Conservation (phyloP, 2,797 vertebrate species). For the Falco rusticolus region DNA sequence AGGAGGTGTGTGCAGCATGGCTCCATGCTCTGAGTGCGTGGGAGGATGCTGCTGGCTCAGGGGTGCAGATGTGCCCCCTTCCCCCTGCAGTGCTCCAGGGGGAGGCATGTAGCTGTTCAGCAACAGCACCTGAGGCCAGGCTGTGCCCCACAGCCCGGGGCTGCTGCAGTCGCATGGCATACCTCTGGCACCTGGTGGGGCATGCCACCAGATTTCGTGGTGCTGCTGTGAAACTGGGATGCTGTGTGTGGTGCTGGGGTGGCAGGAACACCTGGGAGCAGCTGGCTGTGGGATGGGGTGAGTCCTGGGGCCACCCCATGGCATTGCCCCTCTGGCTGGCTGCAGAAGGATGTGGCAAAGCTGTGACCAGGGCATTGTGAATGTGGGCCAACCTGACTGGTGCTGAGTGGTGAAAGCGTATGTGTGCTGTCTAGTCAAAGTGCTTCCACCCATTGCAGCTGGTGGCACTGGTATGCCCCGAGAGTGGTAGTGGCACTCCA, state of each 20-base stretch:
- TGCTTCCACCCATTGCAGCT: neutral
- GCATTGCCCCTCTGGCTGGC: neutral
- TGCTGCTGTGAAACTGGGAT: neutral
- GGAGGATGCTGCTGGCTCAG: neutral
- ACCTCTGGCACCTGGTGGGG: neutral
- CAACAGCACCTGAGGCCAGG: neutral
- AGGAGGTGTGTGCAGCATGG: neutral
- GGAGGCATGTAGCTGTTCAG: no score
- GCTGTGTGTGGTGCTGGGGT: neutral
- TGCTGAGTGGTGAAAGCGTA: neutral
- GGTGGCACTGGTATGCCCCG: fast-evolving
- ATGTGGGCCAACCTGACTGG: fast-evolving
- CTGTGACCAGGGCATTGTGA: neutral
- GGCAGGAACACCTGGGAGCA: neutral
- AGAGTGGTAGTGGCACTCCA: neutral
- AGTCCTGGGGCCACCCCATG: fast-evolving
- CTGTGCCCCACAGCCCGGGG: fast-evolving
- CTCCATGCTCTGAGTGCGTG: fast-evolving
- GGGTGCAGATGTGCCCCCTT: neutral
- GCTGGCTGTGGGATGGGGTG: fast-evolving
- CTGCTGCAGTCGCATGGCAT: fast-evolving
- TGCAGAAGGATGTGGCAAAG: neutral
- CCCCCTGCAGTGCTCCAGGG: fast-evolving
- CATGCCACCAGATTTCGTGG: fast-evolving
- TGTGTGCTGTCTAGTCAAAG: neutral